Conservation (phyloP, 2,113 vertebrate species). For the Anguilla japonica region DNA sequence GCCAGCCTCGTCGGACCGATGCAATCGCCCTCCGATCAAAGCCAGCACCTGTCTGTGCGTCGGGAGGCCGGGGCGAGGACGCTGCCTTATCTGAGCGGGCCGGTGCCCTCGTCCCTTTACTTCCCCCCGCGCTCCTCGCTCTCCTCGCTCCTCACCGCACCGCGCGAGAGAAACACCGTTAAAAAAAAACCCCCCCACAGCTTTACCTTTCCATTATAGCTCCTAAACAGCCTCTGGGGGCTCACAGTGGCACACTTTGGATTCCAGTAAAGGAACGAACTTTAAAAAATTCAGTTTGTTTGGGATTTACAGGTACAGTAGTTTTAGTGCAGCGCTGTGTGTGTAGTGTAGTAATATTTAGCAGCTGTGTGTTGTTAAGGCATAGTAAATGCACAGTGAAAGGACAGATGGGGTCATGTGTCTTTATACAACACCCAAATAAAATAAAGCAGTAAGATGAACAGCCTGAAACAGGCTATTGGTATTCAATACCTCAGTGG, state of each 20-base stretch:
- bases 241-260: background rate
- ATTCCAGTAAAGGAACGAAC: background rate
- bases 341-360: background rate
- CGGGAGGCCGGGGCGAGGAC: conserved; percentile 52
- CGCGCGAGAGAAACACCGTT: background rate
- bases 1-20: conserved; percentile 75
- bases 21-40: conserved; percentile 79
- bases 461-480: conserved; percentile 20
- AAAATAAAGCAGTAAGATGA: conserved; percentile 21
- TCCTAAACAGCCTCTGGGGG: background rate
- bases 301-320: background rate
- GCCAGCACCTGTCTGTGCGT: conserved; percentile 75
- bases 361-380: background rate
- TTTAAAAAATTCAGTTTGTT: background rate
- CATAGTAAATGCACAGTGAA: conserved; percentile 1
- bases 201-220: conserved; percentile 9
- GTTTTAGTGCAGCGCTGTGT: background rate
- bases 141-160: conserved; percentile 42
- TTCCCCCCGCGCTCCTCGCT: conserved; percentile 42
- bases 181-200: background rate
- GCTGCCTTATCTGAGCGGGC: conserved; percentile 61
- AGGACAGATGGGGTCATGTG: background rate
- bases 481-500: conserved; percentile 19
- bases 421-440: conserved; percentile 2
- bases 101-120: conserved; percentile 28